A percentile compares a stretch with the other conserved stretches of the same genome.
Conservation (phyloP, 2,113 vertebrate genomes). For the Dipodomys stephensi region DNA sequence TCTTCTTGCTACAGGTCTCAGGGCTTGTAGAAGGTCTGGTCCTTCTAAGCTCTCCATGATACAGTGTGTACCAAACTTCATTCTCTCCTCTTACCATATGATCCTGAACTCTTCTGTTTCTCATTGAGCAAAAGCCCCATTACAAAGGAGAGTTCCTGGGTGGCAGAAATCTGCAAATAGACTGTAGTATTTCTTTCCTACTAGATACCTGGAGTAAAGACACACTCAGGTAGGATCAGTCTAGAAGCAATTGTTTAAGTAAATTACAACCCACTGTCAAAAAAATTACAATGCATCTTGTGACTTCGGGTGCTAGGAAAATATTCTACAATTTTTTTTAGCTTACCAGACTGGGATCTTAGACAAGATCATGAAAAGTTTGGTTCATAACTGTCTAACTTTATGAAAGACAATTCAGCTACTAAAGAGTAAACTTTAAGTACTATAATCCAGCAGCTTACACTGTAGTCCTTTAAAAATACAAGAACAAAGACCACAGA, state of each 20-base stretch:
- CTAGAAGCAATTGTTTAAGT: neutral
- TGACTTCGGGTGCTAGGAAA: neutral
- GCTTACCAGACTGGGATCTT: neutral
- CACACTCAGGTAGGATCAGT: too few species aligned
- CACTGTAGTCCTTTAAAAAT: constrained; percentile 59
- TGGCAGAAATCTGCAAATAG: neutral
- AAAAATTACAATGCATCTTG: neutral
- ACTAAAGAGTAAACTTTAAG: constrained; percentile 31
- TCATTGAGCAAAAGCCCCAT: neutral
- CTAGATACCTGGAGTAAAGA: too few species aligned
- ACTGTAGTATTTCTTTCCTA: neutral
- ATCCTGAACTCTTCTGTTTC: neutral
- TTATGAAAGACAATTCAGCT: constrained; percentile 1
- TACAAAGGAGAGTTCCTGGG: neutral
- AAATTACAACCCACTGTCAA: neutral
- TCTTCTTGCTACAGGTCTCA: too few species aligned
- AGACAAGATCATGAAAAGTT: neutral
- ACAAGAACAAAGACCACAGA: constrained; percentile 50
- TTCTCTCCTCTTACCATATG: too few species aligned
- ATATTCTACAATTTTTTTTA: neutral
- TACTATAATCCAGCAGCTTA: constrained; percentile 33
- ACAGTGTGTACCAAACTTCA: neutral
- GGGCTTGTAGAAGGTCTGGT: rapidly evolving
- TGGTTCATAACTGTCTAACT: neutral
- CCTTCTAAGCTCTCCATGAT: neutral